phyloP scores from a whole-genome alignment of 2,113 vertebrate species.

The Calidris pugnax region DNA sequence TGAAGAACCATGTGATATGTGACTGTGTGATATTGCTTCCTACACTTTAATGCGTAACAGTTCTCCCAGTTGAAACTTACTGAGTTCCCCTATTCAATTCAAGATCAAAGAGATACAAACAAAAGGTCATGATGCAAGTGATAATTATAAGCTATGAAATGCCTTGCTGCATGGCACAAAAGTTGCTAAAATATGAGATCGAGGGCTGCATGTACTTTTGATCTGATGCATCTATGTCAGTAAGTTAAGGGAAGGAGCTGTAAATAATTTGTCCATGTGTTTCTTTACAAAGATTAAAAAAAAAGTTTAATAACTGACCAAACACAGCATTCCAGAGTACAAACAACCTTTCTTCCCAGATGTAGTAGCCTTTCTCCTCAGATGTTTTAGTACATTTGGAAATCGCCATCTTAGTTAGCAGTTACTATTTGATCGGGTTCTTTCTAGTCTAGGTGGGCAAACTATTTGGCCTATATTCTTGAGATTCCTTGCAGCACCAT shows the following conservation, averaged over 20 bases:
- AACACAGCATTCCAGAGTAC: background rate
- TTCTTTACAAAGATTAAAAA: background rate
- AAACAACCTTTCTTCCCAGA: background rate
- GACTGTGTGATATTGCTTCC: background rate
- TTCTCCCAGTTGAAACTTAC: background rate
- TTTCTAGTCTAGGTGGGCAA: background rate
- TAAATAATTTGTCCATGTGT: background rate
- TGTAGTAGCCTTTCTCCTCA: background rate
- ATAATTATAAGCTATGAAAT: background rate
- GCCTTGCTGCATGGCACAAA: background rate
- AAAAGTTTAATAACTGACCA: background rate
- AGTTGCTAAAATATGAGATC: fast-evolving
- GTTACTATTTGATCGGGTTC: background rate
- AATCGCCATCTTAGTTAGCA: background rate
- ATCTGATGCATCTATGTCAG: background rate
- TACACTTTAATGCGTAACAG: background rate
- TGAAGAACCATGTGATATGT: background rate
- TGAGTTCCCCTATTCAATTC: background rate
- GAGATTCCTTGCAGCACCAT: background rate
- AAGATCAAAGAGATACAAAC: background rate
- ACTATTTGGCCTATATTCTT: background rate
- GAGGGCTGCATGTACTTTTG: background rate
- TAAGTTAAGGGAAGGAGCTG: background rate
- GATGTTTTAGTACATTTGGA: background rate
- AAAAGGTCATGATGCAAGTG: background rate